Percentiles rank a stretch among this genome's conserved stretches.
phyloP scores from a whole-genome alignment of 2,797 vertebrate genomes.

The Pampus argenteus region DNA sequence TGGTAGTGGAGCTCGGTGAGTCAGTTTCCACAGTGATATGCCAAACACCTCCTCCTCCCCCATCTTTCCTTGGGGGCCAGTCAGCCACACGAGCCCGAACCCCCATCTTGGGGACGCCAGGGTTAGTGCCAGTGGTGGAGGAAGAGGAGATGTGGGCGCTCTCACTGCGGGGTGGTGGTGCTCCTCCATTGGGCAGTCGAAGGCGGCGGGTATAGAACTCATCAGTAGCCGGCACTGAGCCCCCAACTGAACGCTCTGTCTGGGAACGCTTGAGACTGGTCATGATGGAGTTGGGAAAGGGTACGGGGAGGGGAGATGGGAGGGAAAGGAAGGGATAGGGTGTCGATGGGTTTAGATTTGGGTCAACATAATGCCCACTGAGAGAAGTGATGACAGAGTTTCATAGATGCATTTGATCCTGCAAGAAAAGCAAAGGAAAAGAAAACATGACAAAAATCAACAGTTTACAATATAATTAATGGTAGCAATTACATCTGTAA shows the following conservation, averaged over 20 bases:
- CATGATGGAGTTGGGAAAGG: conserved; percentile 86
- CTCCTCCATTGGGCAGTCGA: conserved; percentile 95
- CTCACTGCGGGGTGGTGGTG: conserved; percentile 94
- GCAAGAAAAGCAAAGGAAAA: conserved; percentile 37
- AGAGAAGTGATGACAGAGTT: conserved; percentile 56
- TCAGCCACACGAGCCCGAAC: conserved; percentile 97
- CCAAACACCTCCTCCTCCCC: conserved; percentile 82
- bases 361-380: conserved; percentile 72
- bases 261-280: conserved; percentile 99
- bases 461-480: not conserved
- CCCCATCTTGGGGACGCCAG: conserved; percentile 99
- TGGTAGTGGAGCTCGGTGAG: conserved; percentile 83
- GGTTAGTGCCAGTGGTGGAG: conserved; percentile 84
- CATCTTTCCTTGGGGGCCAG: conserved; percentile 98
- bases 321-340: conserved; percentile 61
- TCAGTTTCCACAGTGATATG: conserved; percentile 87
- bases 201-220: conserved; percentile 98
- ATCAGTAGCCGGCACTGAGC: conserved; percentile 92
- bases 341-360: conserved; percentile 78
- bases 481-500: not conserved
- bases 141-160: conserved; percentile 83
- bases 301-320: conserved; percentile 65
- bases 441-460: not conserved
- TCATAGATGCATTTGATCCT: conserved; percentile 72
- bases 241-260: conserved; percentile 95